These are phyloP conservation scores for Sebastes oblongus DNA, from an alignment of 2,797 vertebrate species.

Conservation along the genomic window DNA sequence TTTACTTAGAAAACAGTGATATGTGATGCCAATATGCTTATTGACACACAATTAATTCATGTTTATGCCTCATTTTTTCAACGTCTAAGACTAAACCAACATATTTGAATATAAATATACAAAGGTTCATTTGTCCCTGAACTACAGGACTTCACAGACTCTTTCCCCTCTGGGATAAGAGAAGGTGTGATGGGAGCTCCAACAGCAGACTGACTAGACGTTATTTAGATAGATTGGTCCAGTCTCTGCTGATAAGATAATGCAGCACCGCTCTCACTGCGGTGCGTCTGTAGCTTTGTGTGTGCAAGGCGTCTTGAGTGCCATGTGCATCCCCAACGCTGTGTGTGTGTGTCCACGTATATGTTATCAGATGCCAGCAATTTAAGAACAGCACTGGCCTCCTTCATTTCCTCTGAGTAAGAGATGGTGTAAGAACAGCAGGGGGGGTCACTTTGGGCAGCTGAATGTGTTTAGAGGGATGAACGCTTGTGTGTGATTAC, in stretches of 20 bases:
- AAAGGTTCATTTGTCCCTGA: not conserved
- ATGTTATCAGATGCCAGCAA: conserved; percentile 36
- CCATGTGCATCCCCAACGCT: not conserved
- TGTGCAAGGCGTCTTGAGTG: not conserved
- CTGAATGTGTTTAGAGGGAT: conserved; percentile 53
- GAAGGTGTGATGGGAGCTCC: conserved; percentile 49
- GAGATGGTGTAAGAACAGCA: conserved; percentile 16
- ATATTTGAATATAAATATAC: not conserved
- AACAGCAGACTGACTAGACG: conserved; percentile 21
- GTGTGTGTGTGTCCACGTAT: not conserved
- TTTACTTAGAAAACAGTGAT: not conserved
- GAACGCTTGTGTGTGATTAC: not conserved
- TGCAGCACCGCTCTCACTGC: not conserved
- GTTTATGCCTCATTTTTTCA: not conserved
- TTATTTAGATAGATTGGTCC: conserved; percentile 41
- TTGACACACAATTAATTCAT: not conserved
- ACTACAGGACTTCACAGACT: not conserved
- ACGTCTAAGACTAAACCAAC: not conserved
- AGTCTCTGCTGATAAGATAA: conserved; percentile 56
- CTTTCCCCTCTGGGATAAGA: conserved; percentile 25
- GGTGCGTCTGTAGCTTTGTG: not conserved
- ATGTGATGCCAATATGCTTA: not conserved
- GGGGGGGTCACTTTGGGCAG: conserved; percentile 36
- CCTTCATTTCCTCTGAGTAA: conserved; percentile 29
- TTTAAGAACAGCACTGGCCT: conserved; percentile 23